A percentile compares a stretch with the other conserved stretches of the same genome.
Conservation (phyloP, 1,140 invertebrate genomes). For the Reticulitermes speratus region DNA sequence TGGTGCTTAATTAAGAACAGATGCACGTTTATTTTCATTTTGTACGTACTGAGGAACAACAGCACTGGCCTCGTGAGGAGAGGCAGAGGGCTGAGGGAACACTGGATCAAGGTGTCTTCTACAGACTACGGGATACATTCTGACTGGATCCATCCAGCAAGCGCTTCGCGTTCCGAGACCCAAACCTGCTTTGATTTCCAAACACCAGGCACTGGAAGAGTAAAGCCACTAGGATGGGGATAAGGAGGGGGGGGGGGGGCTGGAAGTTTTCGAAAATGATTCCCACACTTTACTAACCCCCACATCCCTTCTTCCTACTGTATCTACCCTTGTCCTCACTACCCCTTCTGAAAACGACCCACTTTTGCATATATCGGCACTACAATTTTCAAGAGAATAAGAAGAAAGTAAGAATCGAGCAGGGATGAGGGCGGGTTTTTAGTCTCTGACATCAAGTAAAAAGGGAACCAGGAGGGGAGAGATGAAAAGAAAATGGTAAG, state of each 20-base stretch:
- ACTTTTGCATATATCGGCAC: conserved; percentile 1
- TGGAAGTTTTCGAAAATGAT: conserved; percentile 15
- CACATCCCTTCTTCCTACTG: not conserved
- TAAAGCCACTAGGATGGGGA: not conserved
- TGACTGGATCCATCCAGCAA: too few species aligned
- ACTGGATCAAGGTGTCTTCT: too few species aligned
- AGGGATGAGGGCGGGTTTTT: not conserved
- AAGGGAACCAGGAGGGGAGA: conserved; percentile 6
- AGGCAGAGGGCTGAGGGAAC: too few species aligned
- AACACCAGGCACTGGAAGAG: conserved; percentile 12
- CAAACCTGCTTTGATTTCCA: not conserved
- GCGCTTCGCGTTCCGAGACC: too few species aligned
- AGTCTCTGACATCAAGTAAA: conserved; percentile 8
- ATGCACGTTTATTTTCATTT: too few species aligned
- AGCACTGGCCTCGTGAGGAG: too few species aligned
- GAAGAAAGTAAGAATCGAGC: not conserved
- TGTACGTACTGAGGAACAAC: too few species aligned
- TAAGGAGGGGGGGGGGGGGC: not conserved
- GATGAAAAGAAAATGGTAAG: conserved; percentile 20
- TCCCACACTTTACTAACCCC: conserved; percentile 9
- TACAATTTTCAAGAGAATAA: not conserved
- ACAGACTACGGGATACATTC: too few species aligned
- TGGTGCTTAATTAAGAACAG: too few species aligned
- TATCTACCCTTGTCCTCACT: conserved; percentile 8
- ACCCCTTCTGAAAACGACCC: conserved; percentile 13